These are phyloP conservation scores for Sternarchorhynchus goeldii DNA, from an alignment of 2,797 vertebrate genomes.

Conservation along the genomic window DNA sequence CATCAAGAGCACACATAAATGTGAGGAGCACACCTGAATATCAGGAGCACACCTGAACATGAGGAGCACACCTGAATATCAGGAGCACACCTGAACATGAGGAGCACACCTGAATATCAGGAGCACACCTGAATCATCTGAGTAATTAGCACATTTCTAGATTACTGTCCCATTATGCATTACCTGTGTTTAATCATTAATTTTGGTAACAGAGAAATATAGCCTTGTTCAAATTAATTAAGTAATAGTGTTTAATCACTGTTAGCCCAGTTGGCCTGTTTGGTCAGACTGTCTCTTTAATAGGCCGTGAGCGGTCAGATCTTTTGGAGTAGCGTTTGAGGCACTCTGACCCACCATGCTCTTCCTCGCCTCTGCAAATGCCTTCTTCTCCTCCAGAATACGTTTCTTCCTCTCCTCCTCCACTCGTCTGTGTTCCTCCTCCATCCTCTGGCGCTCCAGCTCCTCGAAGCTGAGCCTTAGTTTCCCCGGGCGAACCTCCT, in stretches of 20 bases:
- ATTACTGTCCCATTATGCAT: neutral
- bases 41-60: neutral
- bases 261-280: too few species aligned
- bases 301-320: too few species aligned
- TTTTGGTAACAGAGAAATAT: too few species aligned
- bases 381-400: constrained; percentile 92
- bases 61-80: neutral
- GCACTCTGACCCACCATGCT: constrained; percentile 83
- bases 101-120: neutral
- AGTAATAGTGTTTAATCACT: too few species aligned
- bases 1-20: neutral
- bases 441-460: constrained; percentile 88
- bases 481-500: constrained; percentile 85
- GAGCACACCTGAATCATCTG: neutral
- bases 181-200: too few species aligned
- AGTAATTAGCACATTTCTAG: neutral
- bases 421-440: constrained; percentile 86
- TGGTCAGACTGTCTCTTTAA: neutral
- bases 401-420: constrained; percentile 89
- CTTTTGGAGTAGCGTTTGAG: too few species aligned
- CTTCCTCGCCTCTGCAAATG: constrained; percentile 94
- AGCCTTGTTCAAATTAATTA: too few species aligned
- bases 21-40: neutral
- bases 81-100: neutral
- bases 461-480: constrained; percentile 95